Base-by-base conservation (phyloP, 2,797 vertebrate species). In the Pagetopsis macropterus region DNA sequence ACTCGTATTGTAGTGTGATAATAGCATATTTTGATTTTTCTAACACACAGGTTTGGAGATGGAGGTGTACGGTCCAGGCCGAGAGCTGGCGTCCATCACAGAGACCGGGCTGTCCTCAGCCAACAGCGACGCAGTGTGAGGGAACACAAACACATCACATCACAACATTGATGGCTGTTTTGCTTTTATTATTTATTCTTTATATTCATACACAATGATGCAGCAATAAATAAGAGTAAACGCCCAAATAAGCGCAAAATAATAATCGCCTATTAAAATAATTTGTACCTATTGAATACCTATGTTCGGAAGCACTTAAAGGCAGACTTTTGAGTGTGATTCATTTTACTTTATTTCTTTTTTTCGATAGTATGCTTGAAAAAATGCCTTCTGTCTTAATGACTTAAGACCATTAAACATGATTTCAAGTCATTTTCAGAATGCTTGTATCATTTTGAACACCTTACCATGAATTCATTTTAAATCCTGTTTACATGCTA, bases 91-190 rank as follows among this genome's bases (percentile, higher is more conserved):
- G 0, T 87, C 91, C 6, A 21, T 87, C 33, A 83, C 58, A 54
- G 81, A 87, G 44, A 46, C 59, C 75, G 58, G 82, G n/a, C 43
- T 27, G 5, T 75, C 90, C 4, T 73, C 88, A 49, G 14, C 52
- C 51, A 31, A 78, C 6, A 79, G 78, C 41, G 75, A 77, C 55
- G 87, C 88, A 78, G 23, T 2, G 96, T 96, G 81, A 91, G 94
- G 87, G 75, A 15, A 48, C 71, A 66, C 21, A 31, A 23, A 44
- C 46, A 73, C 33, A 19, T 31, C 3, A 27, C 45, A 1, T 46
- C 33, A 10, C 7, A 41, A 4, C 55, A 23, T 27, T 51, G 3
- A 43, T 48, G 4, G 2, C 11, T n/a, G 3, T 17, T 55, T 31
- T 14, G 2, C 31, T 31, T 21, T 37, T 65, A 40, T 3, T 23